Evolutionary conservation across 2,888 invertebrate genomes (phyloP).

Genomic region (Plebejus melissa): DNA sequence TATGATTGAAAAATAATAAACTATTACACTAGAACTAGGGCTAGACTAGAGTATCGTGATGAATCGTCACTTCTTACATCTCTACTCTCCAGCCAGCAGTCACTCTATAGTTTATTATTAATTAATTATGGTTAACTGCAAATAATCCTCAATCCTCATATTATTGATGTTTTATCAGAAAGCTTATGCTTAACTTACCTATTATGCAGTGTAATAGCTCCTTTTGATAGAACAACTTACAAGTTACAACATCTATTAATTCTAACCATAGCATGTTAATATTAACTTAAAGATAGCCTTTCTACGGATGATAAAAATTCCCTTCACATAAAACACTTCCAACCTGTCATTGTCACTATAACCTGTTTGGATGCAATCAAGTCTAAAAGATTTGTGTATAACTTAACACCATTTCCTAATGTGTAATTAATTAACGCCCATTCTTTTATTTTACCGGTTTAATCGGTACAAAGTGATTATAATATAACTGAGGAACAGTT

Average conservation of each 20-base stretch:
- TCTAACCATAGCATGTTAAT: background rate
- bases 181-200: no score
- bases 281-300: background rate
- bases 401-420: slow-evolving; percentile 6
- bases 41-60: no score
- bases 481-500: slow-evolving; percentile 16
- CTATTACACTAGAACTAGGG: no score
- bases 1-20: no score
- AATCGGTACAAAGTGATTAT: slow-evolving; percentile 8
- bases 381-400: background rate
- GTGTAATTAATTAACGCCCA: slow-evolving; percentile 2
- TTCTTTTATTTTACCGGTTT: slow-evolving; percentile 11
- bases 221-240: no score
- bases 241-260: background rate
- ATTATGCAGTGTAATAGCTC: no score
- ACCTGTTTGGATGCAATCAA: background rate
- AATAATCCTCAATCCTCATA: no score
- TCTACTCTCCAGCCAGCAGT: no score
- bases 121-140: no score
- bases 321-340: background rate
- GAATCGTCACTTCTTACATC: no score
- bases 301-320: background rate
- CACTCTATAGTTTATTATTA: no score
- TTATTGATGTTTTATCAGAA: no score
- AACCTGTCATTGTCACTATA: background rate